phyloP scores from a whole-genome alignment of 2,113 vertebrate genomes.

The Phainopepla nitens region DNA sequence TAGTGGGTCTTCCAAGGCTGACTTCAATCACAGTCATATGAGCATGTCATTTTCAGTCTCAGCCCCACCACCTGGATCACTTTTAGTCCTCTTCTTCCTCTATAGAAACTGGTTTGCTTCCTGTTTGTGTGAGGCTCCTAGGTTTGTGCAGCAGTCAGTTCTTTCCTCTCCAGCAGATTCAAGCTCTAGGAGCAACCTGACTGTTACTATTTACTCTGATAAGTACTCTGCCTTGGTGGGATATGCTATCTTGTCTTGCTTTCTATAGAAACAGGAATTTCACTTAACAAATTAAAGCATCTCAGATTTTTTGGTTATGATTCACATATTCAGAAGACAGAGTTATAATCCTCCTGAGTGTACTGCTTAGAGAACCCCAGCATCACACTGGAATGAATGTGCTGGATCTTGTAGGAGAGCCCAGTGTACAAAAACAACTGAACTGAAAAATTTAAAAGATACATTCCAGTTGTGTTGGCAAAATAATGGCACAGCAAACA shows the following conservation, averaged over 20 bases:
- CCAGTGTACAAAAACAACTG: neutral
- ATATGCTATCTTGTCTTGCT: neutral
- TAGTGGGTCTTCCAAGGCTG: neutral
- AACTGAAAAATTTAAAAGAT: neutral
- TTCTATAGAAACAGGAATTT: neutral
- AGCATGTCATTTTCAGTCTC: neutral
- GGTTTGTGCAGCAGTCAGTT: neutral
- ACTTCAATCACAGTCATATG: neutral
- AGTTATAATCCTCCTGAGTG: neutral
- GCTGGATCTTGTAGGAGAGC: neutral
- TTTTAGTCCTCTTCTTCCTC: neutral
- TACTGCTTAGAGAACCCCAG: neutral
- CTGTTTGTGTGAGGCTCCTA: neutral
- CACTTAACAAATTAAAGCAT: neutral
- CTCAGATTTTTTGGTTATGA: neutral
- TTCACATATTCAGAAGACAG: neutral
- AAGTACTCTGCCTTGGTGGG: neutral
- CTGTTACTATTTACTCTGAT: neutral
- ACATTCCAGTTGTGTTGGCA: neutral
- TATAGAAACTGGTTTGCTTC: neutral
- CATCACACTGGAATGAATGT: neutral
- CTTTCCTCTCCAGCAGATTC: neutral
- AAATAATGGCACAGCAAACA: neutral
- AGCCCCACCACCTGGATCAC: neutral
- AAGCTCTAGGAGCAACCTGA: neutral